Conservation (phyloP, 2,888 invertebrate species). For the Tipula lateralis region DNA sequence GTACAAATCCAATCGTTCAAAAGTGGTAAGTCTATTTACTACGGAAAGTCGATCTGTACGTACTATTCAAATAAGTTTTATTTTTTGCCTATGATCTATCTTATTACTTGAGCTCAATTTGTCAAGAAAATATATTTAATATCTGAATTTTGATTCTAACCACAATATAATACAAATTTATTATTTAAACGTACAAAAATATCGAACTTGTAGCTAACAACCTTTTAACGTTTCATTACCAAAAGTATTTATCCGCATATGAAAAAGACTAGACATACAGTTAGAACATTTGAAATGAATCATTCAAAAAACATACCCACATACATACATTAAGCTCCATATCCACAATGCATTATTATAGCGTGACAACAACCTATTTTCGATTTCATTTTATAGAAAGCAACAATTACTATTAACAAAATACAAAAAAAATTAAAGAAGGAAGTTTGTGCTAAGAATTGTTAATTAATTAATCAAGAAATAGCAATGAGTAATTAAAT, state of each 20-base stretch:
- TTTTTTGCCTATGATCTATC: too few relatives aligned
- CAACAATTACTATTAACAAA: background rate
- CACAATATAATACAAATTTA: too few relatives aligned
- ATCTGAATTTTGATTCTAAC: too few relatives aligned
- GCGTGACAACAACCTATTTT: background rate
- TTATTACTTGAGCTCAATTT: too few relatives aligned
- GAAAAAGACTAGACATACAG: background rate
- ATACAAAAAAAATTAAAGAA: background rate
- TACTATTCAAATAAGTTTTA: too few relatives aligned
- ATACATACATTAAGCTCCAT: background rate
- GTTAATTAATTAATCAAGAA: background rate
- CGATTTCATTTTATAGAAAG: conserved; percentile 11
- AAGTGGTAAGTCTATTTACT: too few relatives aligned
- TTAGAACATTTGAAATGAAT: background rate
- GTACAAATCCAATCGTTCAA: background rate
- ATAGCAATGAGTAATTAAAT: background rate
- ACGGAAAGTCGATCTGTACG: too few relatives aligned
- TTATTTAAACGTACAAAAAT: too few relatives aligned
- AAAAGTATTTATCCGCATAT: background rate
- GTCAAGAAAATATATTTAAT: too few relatives aligned
- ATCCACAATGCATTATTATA: background rate
- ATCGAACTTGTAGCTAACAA: too few relatives aligned
- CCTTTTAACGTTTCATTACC: background rate
- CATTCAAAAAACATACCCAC: background rate
- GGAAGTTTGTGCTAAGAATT: background rate